Conservation (phyloP, 2,113 vertebrate genomes). For the Oceanites oceanicus region DNA sequence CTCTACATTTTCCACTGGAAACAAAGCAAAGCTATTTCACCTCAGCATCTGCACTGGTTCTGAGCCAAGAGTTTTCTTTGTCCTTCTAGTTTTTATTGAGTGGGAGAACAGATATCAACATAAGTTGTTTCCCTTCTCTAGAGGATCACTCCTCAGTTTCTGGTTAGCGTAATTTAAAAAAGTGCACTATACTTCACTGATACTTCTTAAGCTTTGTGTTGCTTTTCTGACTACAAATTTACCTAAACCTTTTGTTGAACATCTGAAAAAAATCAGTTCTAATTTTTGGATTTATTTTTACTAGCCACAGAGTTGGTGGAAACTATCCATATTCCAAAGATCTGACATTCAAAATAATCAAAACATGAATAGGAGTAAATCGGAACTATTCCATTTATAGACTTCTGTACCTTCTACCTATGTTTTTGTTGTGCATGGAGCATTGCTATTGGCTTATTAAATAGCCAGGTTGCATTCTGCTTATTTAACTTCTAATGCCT, state of each 20-base stretch:
- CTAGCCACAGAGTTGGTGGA: background rate
- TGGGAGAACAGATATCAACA: background rate
- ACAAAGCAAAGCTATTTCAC: background rate
- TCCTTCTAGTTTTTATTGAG: background rate
- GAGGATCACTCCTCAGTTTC: background rate
- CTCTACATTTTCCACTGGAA: background rate
- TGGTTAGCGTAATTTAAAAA: background rate
- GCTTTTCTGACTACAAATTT: background rate
- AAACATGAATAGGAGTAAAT: background rate
- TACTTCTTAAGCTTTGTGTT: background rate
- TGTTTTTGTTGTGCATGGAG: background rate
- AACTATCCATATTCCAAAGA: background rate
- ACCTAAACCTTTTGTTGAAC: background rate
- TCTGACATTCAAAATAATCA: background rate
- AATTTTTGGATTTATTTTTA: background rate
- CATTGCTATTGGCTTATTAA: background rate
- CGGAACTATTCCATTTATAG: background rate
- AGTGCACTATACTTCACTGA: fast-evolving
- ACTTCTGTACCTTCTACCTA: background rate
- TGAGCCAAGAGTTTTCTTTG: background rate
- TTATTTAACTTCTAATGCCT: background rate
- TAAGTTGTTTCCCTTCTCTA: background rate
- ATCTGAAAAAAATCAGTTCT: background rate
- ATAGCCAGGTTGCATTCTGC: background rate
- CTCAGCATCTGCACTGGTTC: background rate